A percentile compares a stretch with the other conserved stretches of the same genome.
phyloP scores from a whole-genome alignment of 2,797 vertebrate genomes.

The Spinibarbus caldwelli region DNA sequence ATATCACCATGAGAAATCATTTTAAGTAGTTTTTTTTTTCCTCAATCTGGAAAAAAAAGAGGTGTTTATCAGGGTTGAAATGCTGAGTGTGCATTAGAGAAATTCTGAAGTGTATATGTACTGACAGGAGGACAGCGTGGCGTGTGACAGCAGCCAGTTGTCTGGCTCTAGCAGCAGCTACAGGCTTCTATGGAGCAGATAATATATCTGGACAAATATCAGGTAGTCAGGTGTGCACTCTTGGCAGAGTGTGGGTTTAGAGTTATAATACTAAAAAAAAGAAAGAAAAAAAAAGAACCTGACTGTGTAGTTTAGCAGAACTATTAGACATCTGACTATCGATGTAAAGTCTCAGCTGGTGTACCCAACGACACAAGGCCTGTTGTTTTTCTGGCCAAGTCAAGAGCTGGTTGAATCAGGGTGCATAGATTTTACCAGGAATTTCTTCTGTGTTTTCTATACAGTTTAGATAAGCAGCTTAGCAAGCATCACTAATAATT shows the following conservation, averaged over 20 bases:
- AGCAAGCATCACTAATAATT: neutral
- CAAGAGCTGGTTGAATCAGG: neutral
- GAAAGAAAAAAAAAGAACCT: neutral
- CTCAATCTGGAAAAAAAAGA: neutral
- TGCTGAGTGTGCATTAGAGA: slow-evolving; percentile 30
- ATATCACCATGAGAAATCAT: neutral
- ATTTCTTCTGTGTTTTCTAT: neutral
- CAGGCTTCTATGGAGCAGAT: slow-evolving; percentile 53
- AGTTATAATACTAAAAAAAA: neutral
- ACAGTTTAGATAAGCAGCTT: neutral
- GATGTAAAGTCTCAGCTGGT: neutral
- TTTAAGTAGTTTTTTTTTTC: neutral
- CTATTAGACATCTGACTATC: neutral
- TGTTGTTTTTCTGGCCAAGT: neutral
- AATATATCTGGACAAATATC: slow-evolving; percentile 63
- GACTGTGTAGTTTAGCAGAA: neutral
- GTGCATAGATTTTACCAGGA: neutral
- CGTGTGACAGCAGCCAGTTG: slow-evolving; percentile 29
- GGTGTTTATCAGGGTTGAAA: slow-evolving; percentile 10
- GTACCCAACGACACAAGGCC: neutral
- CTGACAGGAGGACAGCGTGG: slow-evolving; percentile 7
- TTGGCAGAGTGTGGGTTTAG: slow-evolving; percentile 30
- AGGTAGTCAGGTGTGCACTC: slow-evolving; percentile 47
- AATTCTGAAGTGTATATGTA: slow-evolving; percentile 27
- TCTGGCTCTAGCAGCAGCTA: slow-evolving; percentile 39